Percentiles rank a stretch among this genome's conserved stretches.
These are phyloP conservation scores for Ptiloglossa arizonensis DNA, from an alignment of 1,140 invertebrate species.

Conservation along the genomic window DNA sequence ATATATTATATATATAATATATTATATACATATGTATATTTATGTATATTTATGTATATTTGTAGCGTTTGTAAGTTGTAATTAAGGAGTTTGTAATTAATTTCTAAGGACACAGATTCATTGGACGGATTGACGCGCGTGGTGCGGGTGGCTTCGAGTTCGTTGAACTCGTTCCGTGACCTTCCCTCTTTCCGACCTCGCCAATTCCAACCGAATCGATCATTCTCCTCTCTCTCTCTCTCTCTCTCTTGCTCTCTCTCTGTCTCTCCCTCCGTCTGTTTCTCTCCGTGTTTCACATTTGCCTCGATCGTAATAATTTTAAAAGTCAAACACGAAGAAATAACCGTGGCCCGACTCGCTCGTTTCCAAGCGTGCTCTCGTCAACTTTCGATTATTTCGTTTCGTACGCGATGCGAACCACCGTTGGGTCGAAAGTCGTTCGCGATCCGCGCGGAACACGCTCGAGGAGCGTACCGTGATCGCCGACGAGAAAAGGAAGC, in stretches of 20 bases:
- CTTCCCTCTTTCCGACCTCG: constrained; percentile 42
- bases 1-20: no score
- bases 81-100: constrained; percentile 59
- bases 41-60: constrained; percentile 53
- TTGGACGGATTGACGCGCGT: constrained; percentile 25
- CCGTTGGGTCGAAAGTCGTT: background rate
- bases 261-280: constrained; percentile 7
- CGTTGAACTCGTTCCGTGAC: constrained; percentile 56
- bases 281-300: no score
- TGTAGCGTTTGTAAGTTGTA: no score
- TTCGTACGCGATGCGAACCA: background rate
- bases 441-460: background rate
- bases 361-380: background rate
- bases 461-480: constrained; percentile 1
- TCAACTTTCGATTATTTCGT: background rate
- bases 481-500: background rate
- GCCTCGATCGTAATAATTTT: constrained; percentile 19
- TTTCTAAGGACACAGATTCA: constrained; percentile 51
- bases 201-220: constrained; percentile 28
- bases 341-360: background rate
- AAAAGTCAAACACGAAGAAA: constrained; percentile 21
- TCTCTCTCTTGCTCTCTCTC: constrained; percentile 6
- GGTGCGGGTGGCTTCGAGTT: constrained; percentile 47
- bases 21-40: no score
- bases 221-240: background rate